Conservation (phyloP, 53 echinoderm and acorn worm species). For the Hippasteria phrygiana region DNA sequence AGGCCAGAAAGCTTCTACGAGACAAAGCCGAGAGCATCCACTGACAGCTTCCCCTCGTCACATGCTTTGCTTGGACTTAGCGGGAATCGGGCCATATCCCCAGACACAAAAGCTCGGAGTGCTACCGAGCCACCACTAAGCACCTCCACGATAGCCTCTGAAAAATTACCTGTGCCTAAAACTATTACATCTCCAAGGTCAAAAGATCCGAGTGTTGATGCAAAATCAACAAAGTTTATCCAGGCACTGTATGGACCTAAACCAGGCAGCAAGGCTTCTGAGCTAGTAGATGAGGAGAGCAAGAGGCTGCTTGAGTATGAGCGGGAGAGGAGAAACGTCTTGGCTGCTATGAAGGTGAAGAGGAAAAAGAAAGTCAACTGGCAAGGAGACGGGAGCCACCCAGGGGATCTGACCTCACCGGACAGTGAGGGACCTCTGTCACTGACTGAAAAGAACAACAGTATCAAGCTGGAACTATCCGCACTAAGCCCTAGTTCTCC, state of each 20-base stretch:
- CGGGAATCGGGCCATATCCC: constrained; percentile 3
- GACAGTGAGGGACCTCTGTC: constrained; percentile 46
- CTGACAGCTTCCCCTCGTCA: constrained; percentile 42
- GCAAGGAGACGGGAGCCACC: constrained; percentile 56
- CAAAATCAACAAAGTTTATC: constrained; percentile 42
- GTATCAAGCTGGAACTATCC: constrained; percentile 5
- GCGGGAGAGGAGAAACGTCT: constrained; percentile 57
- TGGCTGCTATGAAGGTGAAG: constrained; percentile 71
- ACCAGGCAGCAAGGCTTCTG: constrained; percentile 35
- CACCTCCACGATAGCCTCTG: constrained; percentile 3
- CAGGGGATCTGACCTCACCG: constrained; percentile 34
- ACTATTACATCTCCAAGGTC: constrained; percentile 4
- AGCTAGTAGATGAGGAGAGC: constrained; percentile 51
- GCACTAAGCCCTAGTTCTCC: not conserved
- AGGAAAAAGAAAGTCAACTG: constrained; percentile 70
- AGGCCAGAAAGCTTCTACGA: constrained; percentile 50
- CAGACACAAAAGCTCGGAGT: constrained; percentile 48
- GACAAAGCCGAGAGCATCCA: constrained; percentile 39
- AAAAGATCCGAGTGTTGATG: constrained; percentile 31
- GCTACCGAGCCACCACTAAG: constrained; percentile 62
- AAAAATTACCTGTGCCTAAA: constrained; percentile 17
- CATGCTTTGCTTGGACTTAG: constrained; percentile 46
- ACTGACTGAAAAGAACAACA: constrained; percentile 11
- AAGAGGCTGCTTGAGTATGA: constrained; percentile 64
- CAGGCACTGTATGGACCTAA: constrained; percentile 40